These are phyloP conservation scores for Hipparchia sbordonii DNA, from an alignment of 2,888 invertebrate species.

Conservation along the genomic window DNA sequence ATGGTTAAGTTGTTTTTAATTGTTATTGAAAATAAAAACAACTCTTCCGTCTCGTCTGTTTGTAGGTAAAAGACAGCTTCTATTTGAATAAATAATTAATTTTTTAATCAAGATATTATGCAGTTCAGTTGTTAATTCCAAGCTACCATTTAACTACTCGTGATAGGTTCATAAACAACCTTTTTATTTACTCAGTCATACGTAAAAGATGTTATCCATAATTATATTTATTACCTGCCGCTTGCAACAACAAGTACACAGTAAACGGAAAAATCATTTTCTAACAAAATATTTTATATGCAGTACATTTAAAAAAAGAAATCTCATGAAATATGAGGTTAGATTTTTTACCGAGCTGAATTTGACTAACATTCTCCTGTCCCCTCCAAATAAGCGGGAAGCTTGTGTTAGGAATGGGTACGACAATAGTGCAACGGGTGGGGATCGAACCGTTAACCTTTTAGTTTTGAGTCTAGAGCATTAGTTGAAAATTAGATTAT, in stretches of 20 bases:
- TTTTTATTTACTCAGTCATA: constrained; percentile 6
- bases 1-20: too few species aligned
- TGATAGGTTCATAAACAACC: neutral
- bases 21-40: too few species aligned
- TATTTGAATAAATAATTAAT: too few species aligned
- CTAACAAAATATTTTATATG: neutral
- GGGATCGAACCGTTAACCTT: too few species aligned
- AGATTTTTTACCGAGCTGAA: neutral
- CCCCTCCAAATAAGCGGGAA: too few species aligned
- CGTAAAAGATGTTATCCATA: constrained; percentile 7
- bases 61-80: too few species aligned
- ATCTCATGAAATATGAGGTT: neutral
- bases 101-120: neutral
- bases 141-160: neutral
- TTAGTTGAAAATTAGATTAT: too few species aligned
- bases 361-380: too few species aligned
- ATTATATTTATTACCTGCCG: neutral
- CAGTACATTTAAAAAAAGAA: neutral
- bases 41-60: too few species aligned
- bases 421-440: too few species aligned
- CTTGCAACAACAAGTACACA: neutral
- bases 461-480: too few species aligned
- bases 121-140: neutral
- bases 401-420: too few species aligned
- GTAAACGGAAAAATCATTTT: constrained; percentile 2